Conservation (phyloP, 2,888 invertebrate genomes). For the Lutraria lutraria region DNA sequence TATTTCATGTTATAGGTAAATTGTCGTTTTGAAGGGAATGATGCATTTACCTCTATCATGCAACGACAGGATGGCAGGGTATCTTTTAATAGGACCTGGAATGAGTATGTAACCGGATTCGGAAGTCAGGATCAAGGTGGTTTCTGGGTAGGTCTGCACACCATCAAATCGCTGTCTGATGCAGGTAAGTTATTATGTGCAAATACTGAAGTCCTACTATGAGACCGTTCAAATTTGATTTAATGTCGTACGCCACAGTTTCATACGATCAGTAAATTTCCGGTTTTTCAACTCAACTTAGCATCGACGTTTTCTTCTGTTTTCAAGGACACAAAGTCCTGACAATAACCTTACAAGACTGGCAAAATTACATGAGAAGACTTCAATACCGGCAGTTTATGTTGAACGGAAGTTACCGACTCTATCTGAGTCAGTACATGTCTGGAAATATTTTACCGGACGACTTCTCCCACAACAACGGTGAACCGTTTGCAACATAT, state of each 20-base stretch:
- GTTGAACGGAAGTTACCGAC: conserved; percentile 64
- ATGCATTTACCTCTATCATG: conserved; percentile 9
- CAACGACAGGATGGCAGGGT: conserved; percentile 22
- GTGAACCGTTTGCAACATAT: conserved; percentile 75
- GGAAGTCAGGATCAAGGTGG: neutral
- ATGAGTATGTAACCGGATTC: conserved; percentile 6
- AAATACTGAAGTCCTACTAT: neutral
- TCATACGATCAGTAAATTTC: too few relatives aligned
- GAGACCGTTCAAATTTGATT: too few relatives aligned
- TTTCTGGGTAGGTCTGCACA: conserved; percentile 12
- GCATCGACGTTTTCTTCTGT: neutral
- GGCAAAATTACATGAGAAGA: conserved; percentile 64
- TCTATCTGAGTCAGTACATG: conserved; percentile 67
- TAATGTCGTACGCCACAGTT: too few relatives aligned
- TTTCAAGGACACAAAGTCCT: conserved; percentile 75
- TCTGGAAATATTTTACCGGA: conserved; percentile 70
- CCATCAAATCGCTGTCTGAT: conserved; percentile 5
- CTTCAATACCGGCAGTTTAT: conserved; percentile 73
- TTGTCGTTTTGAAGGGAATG: conserved; percentile 15
- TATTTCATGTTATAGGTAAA: neutral
- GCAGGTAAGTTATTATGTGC: neutral
- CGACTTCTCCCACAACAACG: conserved; percentile 77
- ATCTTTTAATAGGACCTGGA: conserved; percentile 5
- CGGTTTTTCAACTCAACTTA: too few relatives aligned
- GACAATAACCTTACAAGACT: conserved; percentile 78